Percentiles rank a stretch among this genome's conserved stretches.
Evolutionary conservation across 2,797 vertebrate genomes (phyloP).

Genomic region (Tarsius wallacei): DNA sequence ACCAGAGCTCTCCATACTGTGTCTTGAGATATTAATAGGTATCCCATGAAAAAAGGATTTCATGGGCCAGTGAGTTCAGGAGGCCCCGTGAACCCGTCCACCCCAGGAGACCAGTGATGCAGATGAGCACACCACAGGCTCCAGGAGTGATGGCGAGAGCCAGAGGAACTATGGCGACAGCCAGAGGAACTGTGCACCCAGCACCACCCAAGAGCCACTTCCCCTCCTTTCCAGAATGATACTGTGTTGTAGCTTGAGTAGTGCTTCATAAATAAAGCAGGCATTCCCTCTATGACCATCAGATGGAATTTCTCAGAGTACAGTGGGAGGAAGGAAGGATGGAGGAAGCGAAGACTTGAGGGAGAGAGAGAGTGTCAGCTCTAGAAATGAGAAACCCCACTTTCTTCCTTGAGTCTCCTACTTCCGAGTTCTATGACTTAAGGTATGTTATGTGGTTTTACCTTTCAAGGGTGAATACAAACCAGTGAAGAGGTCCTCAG

Average conservation of each 20-base stretch:
- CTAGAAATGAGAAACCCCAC: fast-evolving
- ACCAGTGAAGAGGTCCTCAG: fast-evolving
- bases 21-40: conserved; percentile 58
- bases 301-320: fast-evolving
- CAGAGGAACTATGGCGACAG: too few relatives aligned
- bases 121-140: fast-evolving
- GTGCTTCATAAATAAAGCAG: fast-evolving
- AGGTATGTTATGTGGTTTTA: fast-evolving
- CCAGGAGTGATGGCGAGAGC: too few relatives aligned
- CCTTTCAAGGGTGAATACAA: fast-evolving
- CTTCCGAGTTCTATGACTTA: not conserved
- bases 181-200: too few relatives aligned
- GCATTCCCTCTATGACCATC: fast-evolving
- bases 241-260: not conserved
- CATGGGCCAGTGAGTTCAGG: not conserved
- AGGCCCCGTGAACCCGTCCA: fast-evolving
- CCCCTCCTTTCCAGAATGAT: not conserved
- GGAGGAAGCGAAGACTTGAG: fast-evolving
- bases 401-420: fast-evolving
- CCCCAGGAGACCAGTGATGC: not conserved
- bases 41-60: conserved; percentile 71
- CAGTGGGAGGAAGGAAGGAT: fast-evolving
- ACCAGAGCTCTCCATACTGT: conserved; percentile 14
- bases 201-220: too few relatives aligned
- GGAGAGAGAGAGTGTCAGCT: fast-evolving